Evolutionary conservation across 2,113 vertebrate species (phyloP), one percentile per base, ranked within the genome.

Genomic region (Chaetops frenatus): DNA sequence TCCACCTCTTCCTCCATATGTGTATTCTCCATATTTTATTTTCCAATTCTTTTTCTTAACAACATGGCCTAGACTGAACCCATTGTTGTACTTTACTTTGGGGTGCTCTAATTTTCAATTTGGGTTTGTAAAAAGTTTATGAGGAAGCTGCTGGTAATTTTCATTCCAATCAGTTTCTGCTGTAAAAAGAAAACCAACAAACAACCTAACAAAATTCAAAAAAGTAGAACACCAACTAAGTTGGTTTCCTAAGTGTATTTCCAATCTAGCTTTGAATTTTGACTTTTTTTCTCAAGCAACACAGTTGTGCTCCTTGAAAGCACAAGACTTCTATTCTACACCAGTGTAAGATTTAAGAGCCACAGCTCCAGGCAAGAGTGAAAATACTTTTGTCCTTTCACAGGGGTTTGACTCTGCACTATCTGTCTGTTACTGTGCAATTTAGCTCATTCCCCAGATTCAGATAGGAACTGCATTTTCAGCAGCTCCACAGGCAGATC

Each of bases 251-350:
- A 86, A 71, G 35, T n/a, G 53, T 2, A 84, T 74, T 45, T 77
- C 42, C 31, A 78, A 38, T 31, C 45, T 38, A 70, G 23, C 5
- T 71, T 40, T 86, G 50, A 91, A 72, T 82, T 97, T 87, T 79
- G 40, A 58, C 45, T 96, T 95, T 47, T 33, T 90, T 96, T 96
- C 88, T 73, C 51, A 96, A 88, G 87, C 33, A 85, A 66, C 53
- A 67, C 16, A 71, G 29, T 72, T 10, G 4, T 45, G 36, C 19
- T 64, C 74, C 71, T 61, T 87, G 58, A 54, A 89, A 94, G 53
- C 11, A 3, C 57, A 64, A 79, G 53, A 86, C 14, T 45, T 88
- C 13, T 71, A 21, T 71, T 84, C 31, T 82, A 81, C 74, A 78
- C 3, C 16, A 78, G 36, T 16, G 19, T 48, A 92, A 80, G 77